Evolutionary conservation across 1,140 invertebrate species (phyloP).

Genomic region (Cryptotermes secundus): DNA sequence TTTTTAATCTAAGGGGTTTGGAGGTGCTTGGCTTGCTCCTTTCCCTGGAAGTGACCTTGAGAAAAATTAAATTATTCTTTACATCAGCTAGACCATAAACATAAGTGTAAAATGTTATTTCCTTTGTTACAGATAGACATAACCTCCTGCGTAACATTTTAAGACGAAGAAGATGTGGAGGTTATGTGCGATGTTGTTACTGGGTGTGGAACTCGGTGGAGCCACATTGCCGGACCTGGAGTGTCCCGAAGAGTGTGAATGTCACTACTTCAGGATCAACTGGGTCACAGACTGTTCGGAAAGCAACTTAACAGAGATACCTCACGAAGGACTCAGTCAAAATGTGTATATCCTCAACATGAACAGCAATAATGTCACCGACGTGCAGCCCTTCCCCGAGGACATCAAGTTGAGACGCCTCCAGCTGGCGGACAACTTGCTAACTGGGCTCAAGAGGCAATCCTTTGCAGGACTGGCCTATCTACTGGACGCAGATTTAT

Average conservation of each 20-base stretch:
- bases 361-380: conserved; percentile 66
- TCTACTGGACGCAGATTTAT: conserved; percentile 68
- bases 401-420: conserved; percentile 67
- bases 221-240: conserved; percentile 56
- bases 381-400: conserved; percentile 58
- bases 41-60: too few relatives aligned
- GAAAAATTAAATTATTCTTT: too few relatives aligned
- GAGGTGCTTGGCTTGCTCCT: too few relatives aligned
- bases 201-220: background rate
- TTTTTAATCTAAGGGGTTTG: too few relatives aligned
- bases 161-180: background rate
- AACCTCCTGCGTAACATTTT: background rate
- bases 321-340: conserved; percentile 59
- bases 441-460: conserved; percentile 59
- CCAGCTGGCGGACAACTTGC: conserved; percentile 66
- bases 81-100: too few relatives aligned
- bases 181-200: background rate
- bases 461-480: conserved; percentile 64
- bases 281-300: conserved; percentile 76
- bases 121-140: too few relatives aligned
- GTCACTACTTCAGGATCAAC: conserved; percentile 73
- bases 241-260: conserved; percentile 71
- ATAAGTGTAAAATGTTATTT: too few relatives aligned
- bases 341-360: conserved; percentile 71
- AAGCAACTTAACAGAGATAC: conserved; percentile 68